Evolutionary conservation across 2,797 vertebrate genomes (phyloP).

Genomic region (Lacerta viridis): DNA sequence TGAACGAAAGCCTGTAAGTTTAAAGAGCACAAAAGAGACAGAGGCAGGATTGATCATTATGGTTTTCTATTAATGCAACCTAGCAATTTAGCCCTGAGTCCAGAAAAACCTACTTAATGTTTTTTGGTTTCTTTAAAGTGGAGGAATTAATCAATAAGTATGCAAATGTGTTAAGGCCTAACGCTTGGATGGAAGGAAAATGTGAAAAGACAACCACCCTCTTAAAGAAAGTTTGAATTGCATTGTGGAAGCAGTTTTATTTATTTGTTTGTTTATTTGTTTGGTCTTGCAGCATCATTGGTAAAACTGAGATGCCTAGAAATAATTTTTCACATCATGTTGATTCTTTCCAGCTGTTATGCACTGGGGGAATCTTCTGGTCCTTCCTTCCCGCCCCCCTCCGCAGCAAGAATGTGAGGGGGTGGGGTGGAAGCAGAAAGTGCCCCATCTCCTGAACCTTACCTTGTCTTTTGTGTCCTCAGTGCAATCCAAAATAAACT

Average conservation of each 20-base stretch:
- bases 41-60: not conserved
- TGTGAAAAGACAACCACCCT: not conserved
- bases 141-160: not conserved
- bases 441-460: not conserved
- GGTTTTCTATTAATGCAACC: not conserved
- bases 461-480: no score
- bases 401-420: not conserved
- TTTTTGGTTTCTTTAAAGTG: not conserved
- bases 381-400: not conserved
- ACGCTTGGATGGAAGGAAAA: not conserved
- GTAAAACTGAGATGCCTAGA: not conserved
- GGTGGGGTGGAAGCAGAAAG: no score
- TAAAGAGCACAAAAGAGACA: not conserved
- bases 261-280: no score
- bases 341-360: not conserved
- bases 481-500: not conserved
- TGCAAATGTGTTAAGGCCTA: not conserved
- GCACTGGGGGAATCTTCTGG: not conserved
- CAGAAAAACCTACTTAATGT: not conserved
- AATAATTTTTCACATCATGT: not conserved
- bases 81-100: not conserved
- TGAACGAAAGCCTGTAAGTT: conserved; percentile 79
- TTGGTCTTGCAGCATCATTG: no score
- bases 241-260: not conserved
- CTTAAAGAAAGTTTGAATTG: not conserved